Evolutionary conservation across 2,113 vertebrate species (phyloP).

Genomic region (Myrmophylax atrothorax): DNA sequence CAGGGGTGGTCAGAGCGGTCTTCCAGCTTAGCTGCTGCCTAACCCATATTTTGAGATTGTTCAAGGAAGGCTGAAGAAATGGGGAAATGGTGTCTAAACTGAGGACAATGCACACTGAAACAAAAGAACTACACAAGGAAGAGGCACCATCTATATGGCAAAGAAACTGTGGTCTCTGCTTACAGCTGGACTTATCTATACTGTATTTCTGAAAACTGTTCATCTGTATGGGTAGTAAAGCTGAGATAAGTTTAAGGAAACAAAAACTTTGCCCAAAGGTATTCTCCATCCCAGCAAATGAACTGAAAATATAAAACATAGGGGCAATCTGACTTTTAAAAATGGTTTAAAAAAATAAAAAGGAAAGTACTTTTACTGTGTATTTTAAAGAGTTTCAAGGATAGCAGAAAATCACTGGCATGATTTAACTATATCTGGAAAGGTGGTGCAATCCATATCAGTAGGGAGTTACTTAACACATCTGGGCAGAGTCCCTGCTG

Average conservation of each 20-base stretch:
- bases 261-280: not conserved
- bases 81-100: not conserved
- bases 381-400: conserved; percentile 15
- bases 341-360: not conserved
- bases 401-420: not conserved
- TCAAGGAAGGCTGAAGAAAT: not conserved
- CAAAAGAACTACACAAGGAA: rapidly evolving
- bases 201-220: not conserved
- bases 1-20: not conserved
- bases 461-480: not conserved
- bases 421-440: not conserved
- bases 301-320: conserved; percentile 8
- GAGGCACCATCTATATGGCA: not conserved
- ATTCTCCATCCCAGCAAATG: not conserved
- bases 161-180: not conserved
- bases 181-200: not conserved
- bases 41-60: not conserved
- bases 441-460: conserved; percentile 30
- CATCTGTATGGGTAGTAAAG: not conserved
- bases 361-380: not conserved
- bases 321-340: not conserved
- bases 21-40: not conserved
- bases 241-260: not conserved
- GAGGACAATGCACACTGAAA: not conserved
- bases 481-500: conserved; percentile 11